Conservation (phyloP, 2,888 invertebrate species). For the Liopterus haemorrhoidalis region DNA sequence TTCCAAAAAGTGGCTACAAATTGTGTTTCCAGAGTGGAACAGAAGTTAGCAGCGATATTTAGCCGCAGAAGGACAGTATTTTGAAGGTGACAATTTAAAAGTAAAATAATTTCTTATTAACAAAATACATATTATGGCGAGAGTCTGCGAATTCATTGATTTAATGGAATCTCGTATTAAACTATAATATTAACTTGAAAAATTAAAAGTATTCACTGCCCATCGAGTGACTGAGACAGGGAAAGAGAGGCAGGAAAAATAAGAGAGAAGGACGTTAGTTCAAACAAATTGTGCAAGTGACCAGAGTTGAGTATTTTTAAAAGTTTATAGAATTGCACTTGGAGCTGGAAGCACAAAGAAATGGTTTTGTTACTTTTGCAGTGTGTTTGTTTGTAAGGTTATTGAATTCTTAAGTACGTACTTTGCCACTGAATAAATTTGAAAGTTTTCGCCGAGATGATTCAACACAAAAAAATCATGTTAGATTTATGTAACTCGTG, state of each 20-base stretch:
- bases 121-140: too few relatives aligned
- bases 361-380: constrained; percentile 4
- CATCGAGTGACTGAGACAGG: constrained; percentile 3
- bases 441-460: constrained; percentile 15
- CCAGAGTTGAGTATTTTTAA: constrained; percentile 4
- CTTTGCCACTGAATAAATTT: constrained; percentile 23
- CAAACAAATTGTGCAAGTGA: neutral
- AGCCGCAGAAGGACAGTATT: too few relatives aligned
- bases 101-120: too few relatives aligned
- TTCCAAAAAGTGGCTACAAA: too few relatives aligned
- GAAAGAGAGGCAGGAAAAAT: neutral
- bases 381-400: constrained; percentile 21
- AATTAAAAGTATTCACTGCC: too few relatives aligned
- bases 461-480: constrained; percentile 17
- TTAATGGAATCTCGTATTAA: too few relatives aligned
- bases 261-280: neutral
- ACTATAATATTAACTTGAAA: too few relatives aligned
- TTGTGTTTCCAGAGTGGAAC: too few relatives aligned
- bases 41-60: too few relatives aligned
- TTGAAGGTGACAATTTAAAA: too few relatives aligned
- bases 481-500: constrained; percentile 14
- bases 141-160: too few relatives aligned
- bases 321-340: constrained; percentile 13
- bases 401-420: constrained; percentile 24
- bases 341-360: constrained; percentile 6